Percentiles rank a stretch among this genome's conserved stretches.
phyloP scores from a whole-genome alignment of 2,113 vertebrate species.

The Numida meleagris region DNA sequence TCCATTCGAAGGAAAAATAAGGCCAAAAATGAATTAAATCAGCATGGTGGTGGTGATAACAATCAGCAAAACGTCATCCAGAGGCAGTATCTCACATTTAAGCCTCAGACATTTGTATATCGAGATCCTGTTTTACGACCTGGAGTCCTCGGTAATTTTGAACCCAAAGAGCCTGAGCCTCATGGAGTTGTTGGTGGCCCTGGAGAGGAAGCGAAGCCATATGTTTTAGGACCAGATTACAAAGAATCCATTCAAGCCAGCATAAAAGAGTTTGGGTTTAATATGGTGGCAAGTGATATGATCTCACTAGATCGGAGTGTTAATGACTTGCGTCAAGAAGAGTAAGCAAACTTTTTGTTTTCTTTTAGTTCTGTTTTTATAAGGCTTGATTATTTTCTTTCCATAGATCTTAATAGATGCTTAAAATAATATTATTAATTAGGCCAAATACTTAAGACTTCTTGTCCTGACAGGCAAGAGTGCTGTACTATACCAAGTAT shows the following conservation, averaged over 20 bases:
- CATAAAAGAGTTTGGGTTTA: slow-evolving; percentile 99
- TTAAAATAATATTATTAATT: not conserved
- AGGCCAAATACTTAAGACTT: not conserved
- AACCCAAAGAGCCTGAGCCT: slow-evolving; percentile 91
- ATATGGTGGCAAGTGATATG: slow-evolving; percentile 99
- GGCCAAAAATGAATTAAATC: slow-evolving; percentile 78
- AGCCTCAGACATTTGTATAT: slow-evolving; percentile 87
- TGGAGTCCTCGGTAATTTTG: slow-evolving; percentile 91
- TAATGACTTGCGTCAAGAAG: slow-evolving; percentile 92
- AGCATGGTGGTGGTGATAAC: slow-evolving; percentile 71
- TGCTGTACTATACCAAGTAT: not conserved
- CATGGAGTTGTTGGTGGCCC: slow-evolving; percentile 87
- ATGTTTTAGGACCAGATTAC: slow-evolving; percentile 91
- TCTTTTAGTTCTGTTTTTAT: slow-evolving; percentile 28
- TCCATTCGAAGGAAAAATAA: slow-evolving; percentile 91
- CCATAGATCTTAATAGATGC: not conserved
- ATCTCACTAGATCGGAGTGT: slow-evolving; percentile 95
- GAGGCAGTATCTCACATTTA: slow-evolving; percentile 94
- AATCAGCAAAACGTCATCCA: slow-evolving; percentile 89
- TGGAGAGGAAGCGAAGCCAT: slow-evolving; percentile 91
- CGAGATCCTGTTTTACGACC: slow-evolving; percentile 85
- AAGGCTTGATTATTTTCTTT: slow-evolving; percentile 3
- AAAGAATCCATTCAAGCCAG: slow-evolving; percentile 91
- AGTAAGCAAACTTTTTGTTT: slow-evolving; percentile 85
- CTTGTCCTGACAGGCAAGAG: not conserved